These are phyloP conservation scores for Trichonephila clavata DNA, from an alignment of 1,140 invertebrate species.

Conservation along the genomic window DNA sequence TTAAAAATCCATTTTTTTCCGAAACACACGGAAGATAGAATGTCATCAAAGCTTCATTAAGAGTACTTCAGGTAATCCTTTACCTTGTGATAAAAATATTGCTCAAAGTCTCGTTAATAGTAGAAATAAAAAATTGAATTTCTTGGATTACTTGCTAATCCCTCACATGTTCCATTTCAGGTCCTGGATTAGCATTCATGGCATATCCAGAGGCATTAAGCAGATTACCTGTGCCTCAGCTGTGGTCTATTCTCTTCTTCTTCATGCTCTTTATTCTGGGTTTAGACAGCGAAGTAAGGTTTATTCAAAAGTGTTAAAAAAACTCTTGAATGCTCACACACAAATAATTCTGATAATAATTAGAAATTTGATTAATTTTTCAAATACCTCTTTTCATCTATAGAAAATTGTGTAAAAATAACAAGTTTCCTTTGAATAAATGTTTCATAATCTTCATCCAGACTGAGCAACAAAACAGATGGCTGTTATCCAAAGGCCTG, in stretches of 20 bases:
- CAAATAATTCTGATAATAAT: background rate
- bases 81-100: background rate
- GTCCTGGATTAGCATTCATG: constrained; percentile 81
- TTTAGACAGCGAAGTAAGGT: constrained; percentile 84
- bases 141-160: constrained; percentile 9
- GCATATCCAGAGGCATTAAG: constrained; percentile 81
- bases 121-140: constrained; percentile 13
- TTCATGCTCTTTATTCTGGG: constrained; percentile 82
- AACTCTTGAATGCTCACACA: background rate
- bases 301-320: background rate
- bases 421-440: constrained; percentile 15
- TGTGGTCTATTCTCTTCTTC: constrained; percentile 82
- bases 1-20: no score
- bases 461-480: background rate
- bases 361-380: constrained; percentile 16
- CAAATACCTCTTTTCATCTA: background rate
- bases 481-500: no score
- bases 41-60: constrained; percentile 33
- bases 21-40: background rate
- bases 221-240: constrained; percentile 79
- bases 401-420: background rate
- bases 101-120: background rate
- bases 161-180: constrained; percentile 62
- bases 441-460: background rate
- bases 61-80: constrained; percentile 24